A percentile compares a stretch with the other conserved stretches of the same genome.
phyloP scores from a whole-genome alignment of 2,113 vertebrate genomes.

The Megaceryle maxima region DNA sequence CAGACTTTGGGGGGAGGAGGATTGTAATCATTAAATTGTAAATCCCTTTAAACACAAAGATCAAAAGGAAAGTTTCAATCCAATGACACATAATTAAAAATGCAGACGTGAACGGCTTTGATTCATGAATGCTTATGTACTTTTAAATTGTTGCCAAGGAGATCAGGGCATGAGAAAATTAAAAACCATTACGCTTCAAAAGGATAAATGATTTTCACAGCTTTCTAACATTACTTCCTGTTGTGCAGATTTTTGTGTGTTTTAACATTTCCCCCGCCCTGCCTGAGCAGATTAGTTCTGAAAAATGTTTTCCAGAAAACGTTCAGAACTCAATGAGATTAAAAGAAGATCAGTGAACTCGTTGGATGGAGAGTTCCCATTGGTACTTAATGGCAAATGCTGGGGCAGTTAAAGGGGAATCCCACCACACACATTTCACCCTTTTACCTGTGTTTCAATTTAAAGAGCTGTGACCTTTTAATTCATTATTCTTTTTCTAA shows the following conservation, averaged over 20 bases:
- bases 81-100: conserved; percentile 77
- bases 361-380: background rate
- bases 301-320: conserved; percentile 53
- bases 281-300: background rate
- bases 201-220: conserved; percentile 76
- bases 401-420: background rate
- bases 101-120: conserved; percentile 68
- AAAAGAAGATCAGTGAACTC: conserved; percentile 35
- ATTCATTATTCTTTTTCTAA: conserved; percentile 12
- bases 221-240: conserved; percentile 72
- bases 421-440: background rate
- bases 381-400: background rate
- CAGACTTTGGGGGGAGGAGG: background rate
- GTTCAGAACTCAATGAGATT: conserved; percentile 46
- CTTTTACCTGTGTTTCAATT: background rate
- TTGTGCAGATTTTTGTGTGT: conserved; percentile 58
- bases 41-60: conserved; percentile 75
- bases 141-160: conserved; percentile 78
- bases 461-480: background rate
- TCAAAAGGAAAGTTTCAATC: conserved; percentile 77
- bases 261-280: conserved; percentile 48
- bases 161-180: conserved; percentile 78
- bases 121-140: conserved; percentile 74
- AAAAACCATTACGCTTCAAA: conserved; percentile 74
- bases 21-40: conserved; percentile 72